These are phyloP conservation scores for Leptinotarsa undecemlineata DNA, from an alignment of 1,140 invertebrate genomes.

Conservation along the genomic window DNA sequence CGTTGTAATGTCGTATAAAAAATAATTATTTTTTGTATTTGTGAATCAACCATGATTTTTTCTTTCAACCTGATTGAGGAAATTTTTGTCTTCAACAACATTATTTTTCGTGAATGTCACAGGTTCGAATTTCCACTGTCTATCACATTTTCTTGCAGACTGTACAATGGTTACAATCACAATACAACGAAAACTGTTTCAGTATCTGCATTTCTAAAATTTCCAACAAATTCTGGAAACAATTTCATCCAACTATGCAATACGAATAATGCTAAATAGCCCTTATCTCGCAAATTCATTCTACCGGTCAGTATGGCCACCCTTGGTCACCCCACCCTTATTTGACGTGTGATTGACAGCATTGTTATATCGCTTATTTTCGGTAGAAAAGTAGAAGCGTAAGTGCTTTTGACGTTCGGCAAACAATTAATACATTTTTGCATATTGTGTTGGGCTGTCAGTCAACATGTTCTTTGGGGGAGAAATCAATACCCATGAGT, in stretches of 20 bases:
- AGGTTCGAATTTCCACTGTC: no score
- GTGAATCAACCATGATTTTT: no score
- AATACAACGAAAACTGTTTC: no score
- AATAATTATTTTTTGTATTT: no score
- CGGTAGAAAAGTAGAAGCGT: constrained; percentile 15
- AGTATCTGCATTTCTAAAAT: no score
- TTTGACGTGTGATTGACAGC: constrained; percentile 31
- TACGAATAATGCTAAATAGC: constrained; percentile 11
- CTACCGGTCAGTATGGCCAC: constrained; percentile 7
- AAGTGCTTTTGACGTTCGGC: constrained; percentile 32
- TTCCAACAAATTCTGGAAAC: background rate
- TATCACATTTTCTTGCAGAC: no score
- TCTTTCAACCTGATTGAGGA: no score
- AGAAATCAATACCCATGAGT: background rate
- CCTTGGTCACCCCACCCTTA: background rate
- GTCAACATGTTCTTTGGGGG: constrained; percentile 13
- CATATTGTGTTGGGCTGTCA: constrained; percentile 28
- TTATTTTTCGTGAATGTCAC: no score
- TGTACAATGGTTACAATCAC: no score
- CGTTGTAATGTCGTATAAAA: no score
- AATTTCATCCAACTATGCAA: background rate
- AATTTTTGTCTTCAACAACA: no score
- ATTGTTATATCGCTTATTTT: constrained; percentile 23
- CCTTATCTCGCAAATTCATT: constrained; percentile 4
- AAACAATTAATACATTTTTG: constrained; percentile 36